Evolutionary conservation across 2,113 vertebrate genomes (phyloP).

Genomic region (Proteles cristata): DNA sequence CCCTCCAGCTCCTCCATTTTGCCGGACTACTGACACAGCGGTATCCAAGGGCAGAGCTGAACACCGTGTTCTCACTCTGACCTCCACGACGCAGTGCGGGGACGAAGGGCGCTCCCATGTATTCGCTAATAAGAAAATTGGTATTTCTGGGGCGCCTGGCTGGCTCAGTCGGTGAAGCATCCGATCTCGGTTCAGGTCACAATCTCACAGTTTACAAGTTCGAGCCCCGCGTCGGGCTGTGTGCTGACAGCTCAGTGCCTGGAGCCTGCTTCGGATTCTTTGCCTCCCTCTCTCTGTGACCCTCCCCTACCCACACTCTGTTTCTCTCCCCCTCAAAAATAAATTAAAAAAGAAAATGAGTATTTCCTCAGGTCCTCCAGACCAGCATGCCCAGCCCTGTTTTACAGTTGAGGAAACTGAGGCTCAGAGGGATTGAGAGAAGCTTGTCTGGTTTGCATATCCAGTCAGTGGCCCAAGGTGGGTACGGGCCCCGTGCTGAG

Average conservation of each 20-base stretch:
- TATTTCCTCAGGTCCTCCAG: background rate
- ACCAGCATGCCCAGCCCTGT: rapidly evolving
- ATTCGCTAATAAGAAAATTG: background rate
- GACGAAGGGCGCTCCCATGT: background rate
- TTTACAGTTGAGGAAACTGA: background rate
- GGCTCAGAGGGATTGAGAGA: background rate
- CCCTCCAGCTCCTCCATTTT: background rate
- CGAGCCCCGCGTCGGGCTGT: no score
- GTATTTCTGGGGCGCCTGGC: background rate
- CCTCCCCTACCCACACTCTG: no score
- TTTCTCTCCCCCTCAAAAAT: no score
- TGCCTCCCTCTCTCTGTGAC: no score
- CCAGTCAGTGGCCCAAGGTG: background rate
- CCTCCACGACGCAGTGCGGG: background rate
- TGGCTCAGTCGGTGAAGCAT: no score
- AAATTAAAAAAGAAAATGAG: background rate
- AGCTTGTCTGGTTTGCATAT: background rate
- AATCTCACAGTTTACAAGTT: no score
- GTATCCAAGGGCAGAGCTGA: background rate
- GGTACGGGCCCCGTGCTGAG: background rate
- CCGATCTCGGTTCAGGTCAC: no score
- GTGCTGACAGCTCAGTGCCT: no score
- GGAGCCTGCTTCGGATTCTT: no score
- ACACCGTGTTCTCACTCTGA: background rate
- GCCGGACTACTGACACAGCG: background rate